A percentile compares a stretch with the other conserved stretches of the same genome.
phyloP scores from a whole-genome alignment of 2,113 vertebrate genomes.

The Otolemur garnettii region DNA sequence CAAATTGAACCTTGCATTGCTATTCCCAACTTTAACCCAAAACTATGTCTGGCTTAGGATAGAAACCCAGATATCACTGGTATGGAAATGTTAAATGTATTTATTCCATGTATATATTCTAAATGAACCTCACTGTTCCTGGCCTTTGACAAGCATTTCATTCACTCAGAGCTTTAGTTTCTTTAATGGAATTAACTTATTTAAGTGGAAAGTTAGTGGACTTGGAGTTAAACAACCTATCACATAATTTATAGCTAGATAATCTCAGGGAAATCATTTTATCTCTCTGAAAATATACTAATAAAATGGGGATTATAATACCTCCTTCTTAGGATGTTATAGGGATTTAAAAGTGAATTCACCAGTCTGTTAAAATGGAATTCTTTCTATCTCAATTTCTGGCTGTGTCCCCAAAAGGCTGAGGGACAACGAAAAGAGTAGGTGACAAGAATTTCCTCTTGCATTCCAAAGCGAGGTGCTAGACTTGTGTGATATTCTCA shows the following conservation, averaged over 20 bases:
- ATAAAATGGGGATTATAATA: constrained; percentile 1
- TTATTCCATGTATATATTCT: neutral
- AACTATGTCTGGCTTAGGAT: neutral
- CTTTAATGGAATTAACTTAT: neutral
- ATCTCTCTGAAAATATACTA: neutral
- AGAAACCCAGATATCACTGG: neutral
- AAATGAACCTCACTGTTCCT: constrained; percentile 34
- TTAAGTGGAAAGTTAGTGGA: neutral
- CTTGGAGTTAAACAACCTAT: neutral
- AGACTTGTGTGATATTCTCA: neutral
- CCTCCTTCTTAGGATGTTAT: neutral
- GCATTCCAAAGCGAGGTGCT: neutral
- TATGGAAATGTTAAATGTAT: neutral
- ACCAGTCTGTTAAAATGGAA: neutral
- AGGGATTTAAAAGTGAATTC: neutral
- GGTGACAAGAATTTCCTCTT: neutral
- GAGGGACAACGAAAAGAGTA: neutral
- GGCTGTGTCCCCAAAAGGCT: neutral
- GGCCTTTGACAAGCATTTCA: neutral
- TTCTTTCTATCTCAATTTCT: constrained; percentile 53
- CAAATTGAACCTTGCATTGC: neutral
- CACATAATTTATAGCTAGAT: neutral
- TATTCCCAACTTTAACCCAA: neutral
- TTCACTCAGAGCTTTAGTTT: neutral
- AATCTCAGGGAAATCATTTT: constrained; percentile 15